Percentiles rank a stretch among this genome's conserved stretches.
phyloP scores from a whole-genome alignment of 2,888 invertebrate species.

The Aphelenchoides bicaudatus region DNA sequence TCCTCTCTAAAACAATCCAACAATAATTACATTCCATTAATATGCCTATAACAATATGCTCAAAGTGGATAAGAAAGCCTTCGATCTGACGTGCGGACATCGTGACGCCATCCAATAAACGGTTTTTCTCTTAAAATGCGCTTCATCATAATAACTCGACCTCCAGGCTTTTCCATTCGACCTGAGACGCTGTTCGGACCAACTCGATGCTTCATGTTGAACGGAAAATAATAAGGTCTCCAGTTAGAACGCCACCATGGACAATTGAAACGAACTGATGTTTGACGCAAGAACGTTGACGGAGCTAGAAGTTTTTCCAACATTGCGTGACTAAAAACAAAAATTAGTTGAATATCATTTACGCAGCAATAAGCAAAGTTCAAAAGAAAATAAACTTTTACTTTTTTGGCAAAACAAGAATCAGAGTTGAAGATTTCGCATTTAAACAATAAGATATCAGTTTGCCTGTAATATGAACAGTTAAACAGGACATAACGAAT shows the following conservation, averaged over 20 bases:
- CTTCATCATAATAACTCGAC: constrained; percentile 52
- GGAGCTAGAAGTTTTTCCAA: constrained; percentile 8
- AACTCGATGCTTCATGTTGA: constrained; percentile 50
- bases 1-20: no score
- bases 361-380: background rate
- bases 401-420: no score
- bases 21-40: no score
- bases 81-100: constrained; percentile 37
- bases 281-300: constrained; percentile 14
- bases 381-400: no score
- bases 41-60: no score
- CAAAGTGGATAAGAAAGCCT: constrained; percentile 43
- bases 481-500: no score
- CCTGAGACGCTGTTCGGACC: constrained; percentile 36
- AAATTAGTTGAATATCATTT: background rate
- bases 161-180: constrained; percentile 29
- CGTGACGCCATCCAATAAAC: constrained; percentile 47
- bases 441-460: no score
- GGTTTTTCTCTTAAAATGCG: constrained; percentile 50
- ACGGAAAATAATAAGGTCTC: constrained; percentile 51
- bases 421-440: no score
- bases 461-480: no score
- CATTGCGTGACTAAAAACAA: constrained; percentile 2
- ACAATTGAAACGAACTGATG: constrained; percentile 50
- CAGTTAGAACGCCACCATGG: constrained; percentile 56